Evolutionary conservation across 2,797 vertebrate genomes (phyloP).

Genomic region (Eulemur coronatus): DNA sequence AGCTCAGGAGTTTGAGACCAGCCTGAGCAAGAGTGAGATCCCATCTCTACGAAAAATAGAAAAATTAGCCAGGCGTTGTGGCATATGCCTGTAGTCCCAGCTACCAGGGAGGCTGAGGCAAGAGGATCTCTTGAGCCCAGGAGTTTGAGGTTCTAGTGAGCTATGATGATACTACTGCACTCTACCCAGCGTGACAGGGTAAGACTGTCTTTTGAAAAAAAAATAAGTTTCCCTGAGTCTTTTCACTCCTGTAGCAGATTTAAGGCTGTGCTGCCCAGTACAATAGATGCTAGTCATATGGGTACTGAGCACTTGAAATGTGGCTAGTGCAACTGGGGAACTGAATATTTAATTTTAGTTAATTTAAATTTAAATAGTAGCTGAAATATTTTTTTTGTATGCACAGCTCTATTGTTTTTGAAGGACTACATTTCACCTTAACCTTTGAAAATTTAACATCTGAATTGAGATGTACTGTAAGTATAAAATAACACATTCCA

Average conservation of each 20-base stretch:
- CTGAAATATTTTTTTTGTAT: neutral
- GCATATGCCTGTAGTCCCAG: too few relatives aligned
- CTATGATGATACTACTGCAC: too few relatives aligned
- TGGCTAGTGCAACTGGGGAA: neutral
- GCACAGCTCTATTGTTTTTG: neutral
- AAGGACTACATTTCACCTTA: neutral
- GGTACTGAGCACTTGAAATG: neutral
- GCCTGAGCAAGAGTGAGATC: too few relatives aligned
- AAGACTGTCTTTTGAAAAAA: too few relatives aligned
- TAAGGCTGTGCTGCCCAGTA: neutral
- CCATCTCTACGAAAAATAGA: too few relatives aligned
- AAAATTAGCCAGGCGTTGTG: too few relatives aligned
- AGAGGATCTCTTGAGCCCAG: too few relatives aligned
- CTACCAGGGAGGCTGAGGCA: too few relatives aligned
- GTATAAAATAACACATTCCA: conserved; percentile 26
- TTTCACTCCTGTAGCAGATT: neutral
- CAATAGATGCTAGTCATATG: neutral
- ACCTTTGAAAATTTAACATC: neutral
- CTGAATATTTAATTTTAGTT: conserved; percentile 25
- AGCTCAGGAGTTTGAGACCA: too few relatives aligned
- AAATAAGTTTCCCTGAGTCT: neutral
- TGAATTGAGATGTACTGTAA: neutral
- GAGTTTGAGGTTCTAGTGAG: too few relatives aligned
- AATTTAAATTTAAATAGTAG: conserved; percentile 16
- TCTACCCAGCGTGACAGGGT: too few relatives aligned